Evolutionary conservation across 2,113 vertebrate genomes (phyloP).

Genomic region (Colinus virginianus): DNA sequence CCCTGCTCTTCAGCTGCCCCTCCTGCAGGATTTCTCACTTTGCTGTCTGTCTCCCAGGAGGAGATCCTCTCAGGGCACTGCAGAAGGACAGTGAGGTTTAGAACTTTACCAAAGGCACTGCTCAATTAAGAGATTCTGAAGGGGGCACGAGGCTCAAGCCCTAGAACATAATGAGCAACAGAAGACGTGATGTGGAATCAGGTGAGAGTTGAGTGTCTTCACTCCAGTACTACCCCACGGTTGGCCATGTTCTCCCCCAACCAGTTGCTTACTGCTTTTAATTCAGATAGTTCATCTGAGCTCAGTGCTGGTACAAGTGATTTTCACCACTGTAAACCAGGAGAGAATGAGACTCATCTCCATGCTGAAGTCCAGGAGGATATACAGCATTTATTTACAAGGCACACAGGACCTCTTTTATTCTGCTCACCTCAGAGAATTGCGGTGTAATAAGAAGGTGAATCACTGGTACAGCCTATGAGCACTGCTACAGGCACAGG

Average conservation of each 20-base stretch:
- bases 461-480: neutral
- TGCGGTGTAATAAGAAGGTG: neutral
- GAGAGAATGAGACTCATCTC: neutral
- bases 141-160: neutral
- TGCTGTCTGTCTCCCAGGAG: neutral
- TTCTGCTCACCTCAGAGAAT: neutral
- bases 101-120: neutral
- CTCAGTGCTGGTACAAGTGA: neutral
- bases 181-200: neutral
- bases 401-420: neutral
- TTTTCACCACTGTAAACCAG: neutral
- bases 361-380: neutral
- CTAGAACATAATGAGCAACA: neutral
- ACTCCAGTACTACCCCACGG: neutral
- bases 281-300: neutral
- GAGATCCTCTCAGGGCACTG: neutral
- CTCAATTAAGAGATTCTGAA: neutral
- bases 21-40: neutral
- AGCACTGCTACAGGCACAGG: neutral
- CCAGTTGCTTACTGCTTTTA: neutral
- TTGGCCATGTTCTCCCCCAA: neutral
- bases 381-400: neutral
- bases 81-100: neutral
- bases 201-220: neutral
- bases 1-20: neutral